These are phyloP conservation scores for Stictonetta naevosa DNA, from an alignment of 2,113 vertebrate genomes.

Conservation along the genomic window DNA sequence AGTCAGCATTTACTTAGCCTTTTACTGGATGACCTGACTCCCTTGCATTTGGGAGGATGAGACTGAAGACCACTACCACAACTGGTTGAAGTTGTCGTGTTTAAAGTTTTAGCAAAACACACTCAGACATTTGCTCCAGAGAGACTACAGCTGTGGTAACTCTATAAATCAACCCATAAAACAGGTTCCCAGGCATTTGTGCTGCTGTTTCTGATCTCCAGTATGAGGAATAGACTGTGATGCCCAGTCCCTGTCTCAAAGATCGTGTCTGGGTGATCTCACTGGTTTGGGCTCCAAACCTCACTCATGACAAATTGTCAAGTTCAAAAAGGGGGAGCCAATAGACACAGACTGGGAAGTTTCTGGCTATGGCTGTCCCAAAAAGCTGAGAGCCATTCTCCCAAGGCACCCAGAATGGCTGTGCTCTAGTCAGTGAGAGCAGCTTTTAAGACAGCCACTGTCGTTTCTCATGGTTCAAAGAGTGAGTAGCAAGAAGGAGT, in stretches of 20 bases:
- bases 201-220: not conserved
- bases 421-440: constrained; percentile 13
- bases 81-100: not conserved
- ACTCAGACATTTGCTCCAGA: constrained; percentile 1
- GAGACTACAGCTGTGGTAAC: not conserved
- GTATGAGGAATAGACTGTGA: not conserved
- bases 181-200: not conserved
- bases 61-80: not conserved
- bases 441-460: constrained; percentile 57
- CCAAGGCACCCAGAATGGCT: constrained; percentile 20
- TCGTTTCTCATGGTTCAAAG: constrained; percentile 65
- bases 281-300: not conserved
- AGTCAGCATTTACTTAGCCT: not conserved
- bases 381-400: constrained; percentile 33
- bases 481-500: constrained; percentile 68
- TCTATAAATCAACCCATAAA: constrained; percentile 31
- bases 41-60: not conserved
- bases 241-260: not conserved
- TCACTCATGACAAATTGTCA: not conserved
- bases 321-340: constrained; percentile 4
- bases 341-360: not conserved
- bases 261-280: constrained; percentile 6
- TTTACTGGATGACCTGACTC: not conserved
- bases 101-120: constrained; percentile 43
- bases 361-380: constrained; percentile 11